These are phyloP conservation scores for Sepioteuthis lessoniana DNA, from an alignment of 2,888 invertebrate genomes.

Conservation along the genomic window DNA sequence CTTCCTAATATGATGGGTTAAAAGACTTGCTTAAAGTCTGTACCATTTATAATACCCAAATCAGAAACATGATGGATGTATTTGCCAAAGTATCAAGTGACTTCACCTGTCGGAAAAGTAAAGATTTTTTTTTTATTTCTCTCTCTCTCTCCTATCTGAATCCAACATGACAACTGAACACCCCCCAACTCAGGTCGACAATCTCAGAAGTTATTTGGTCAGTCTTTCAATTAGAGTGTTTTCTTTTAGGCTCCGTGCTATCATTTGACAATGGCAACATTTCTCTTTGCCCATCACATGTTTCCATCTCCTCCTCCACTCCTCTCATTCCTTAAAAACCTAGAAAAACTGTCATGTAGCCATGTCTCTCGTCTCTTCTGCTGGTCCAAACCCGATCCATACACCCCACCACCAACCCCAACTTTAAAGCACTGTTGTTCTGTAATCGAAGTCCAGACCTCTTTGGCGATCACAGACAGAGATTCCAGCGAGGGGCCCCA, in stretches of 20 bases:
- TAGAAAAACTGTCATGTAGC: background rate
- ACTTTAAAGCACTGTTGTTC: background rate
- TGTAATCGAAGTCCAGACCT: slow-evolving; percentile 33
- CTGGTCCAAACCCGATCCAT: background rate
- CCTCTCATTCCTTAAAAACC: background rate
- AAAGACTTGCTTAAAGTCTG: no score
- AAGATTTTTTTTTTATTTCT: background rate
- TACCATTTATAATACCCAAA: no score
- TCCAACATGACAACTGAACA: background rate
- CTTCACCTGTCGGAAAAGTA: background rate
- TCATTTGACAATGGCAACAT: background rate
- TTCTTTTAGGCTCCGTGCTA: background rate
- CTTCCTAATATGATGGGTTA: no score
- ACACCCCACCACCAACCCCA: background rate
- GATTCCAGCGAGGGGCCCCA: slow-evolving; percentile 33
- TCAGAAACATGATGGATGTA: background rate
- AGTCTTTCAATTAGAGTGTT: slow-evolving; percentile 10
- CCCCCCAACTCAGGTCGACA: background rate
- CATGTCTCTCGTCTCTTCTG: background rate
- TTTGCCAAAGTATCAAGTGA: background rate
- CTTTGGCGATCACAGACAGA: slow-evolving; percentile 33
- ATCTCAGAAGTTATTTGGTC: background rate
- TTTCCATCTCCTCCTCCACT: background rate
- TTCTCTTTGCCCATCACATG: background rate
- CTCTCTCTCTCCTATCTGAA: background rate